Percentiles rank a stretch among this genome's conserved stretches.
phyloP scores from a whole-genome alignment of 2,113 vertebrate genomes.

The Typhlomys cinereus region DNA sequence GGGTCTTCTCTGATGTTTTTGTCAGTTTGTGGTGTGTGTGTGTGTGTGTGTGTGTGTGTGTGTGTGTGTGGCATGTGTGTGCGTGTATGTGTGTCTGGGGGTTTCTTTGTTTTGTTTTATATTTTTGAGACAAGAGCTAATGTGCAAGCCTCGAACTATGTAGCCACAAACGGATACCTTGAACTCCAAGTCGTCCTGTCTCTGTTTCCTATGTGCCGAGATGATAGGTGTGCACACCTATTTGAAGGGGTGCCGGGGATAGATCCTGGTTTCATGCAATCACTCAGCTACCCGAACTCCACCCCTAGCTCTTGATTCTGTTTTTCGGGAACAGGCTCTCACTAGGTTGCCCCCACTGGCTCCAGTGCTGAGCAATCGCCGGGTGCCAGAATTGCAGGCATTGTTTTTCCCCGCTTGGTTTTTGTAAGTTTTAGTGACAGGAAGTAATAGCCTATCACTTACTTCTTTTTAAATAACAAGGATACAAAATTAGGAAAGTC shows the following conservation, averaged over 20 bases:
- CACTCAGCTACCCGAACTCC: too few relatives aligned
- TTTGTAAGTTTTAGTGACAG: neutral
- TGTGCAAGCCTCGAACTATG: neutral
- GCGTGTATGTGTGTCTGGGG: neutral
- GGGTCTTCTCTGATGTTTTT: neutral
- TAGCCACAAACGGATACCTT: too few relatives aligned
- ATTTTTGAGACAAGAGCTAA: neutral
- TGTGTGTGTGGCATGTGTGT: neutral
- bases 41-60: neutral
- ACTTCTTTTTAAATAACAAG: neutral
- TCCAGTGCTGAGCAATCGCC: neutral
- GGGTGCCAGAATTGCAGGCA: neutral
- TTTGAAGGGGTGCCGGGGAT: too few relatives aligned
- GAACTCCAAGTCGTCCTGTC: too few relatives aligned
- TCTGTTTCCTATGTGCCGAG: too few relatives aligned
- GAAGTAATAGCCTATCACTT: neutral
- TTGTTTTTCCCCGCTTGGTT: neutral
- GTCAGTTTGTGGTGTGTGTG: neutral
- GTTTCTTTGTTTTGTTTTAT: neutral
- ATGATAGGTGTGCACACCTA: too few relatives aligned
- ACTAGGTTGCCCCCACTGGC: neutral
- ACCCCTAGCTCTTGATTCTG: too few relatives aligned
- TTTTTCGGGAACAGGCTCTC: neutral
- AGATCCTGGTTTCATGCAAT: too few relatives aligned
- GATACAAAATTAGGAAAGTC: neutral